Base-by-base conservation (phyloP, 2,113 vertebrate species). In the Etheostoma spectabile region DNA sequence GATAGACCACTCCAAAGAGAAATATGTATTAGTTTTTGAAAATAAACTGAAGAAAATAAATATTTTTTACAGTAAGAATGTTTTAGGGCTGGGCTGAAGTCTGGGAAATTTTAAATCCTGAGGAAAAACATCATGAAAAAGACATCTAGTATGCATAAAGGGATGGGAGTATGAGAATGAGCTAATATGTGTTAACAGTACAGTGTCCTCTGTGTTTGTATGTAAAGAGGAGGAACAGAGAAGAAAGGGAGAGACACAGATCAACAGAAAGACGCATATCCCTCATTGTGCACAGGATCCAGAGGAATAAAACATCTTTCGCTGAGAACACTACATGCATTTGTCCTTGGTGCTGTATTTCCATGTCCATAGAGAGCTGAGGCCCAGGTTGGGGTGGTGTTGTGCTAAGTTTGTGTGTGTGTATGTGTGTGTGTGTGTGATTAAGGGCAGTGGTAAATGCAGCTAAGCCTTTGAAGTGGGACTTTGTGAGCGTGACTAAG, bases 401-500 rank as follows among this genome's bases (percentile, higher is more conserved):
- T 82, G 68, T 60, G 57, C 84, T 82, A 71, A 73, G 77, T 80
- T 79, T 87, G 74, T 76, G 73, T 74, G 52, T 74, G 62, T 46
- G 55, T 71, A 55, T 48, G 70, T 68, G 63, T 48, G 77, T 65
- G 76, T 48, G 77, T 67, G 82, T 45, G 80, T 45, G 79, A 80
- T 27, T 84, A 79, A 86, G 45, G 42, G 86, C 77, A 87, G 86
- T 69, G 84, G 84, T 89, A 91, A 88, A 87, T 84, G 83, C 86
- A 78, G 83, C 78, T 63, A 75, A 79, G 21, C 79, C 93, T 94
- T 93, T 94, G 92, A 95, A 94, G 91, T 92, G 73, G 79, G 83
- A 79, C 84, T 93, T 85, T 93, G 85, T 87, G 88, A 94, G 94
- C 91, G 74, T 95, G 94, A 96, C 89, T 95, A 93, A 93, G 94